These are phyloP conservation scores for Podarcis cretensis DNA, from an alignment of 2,113 vertebrate genomes.

Conservation along the genomic window DNA sequence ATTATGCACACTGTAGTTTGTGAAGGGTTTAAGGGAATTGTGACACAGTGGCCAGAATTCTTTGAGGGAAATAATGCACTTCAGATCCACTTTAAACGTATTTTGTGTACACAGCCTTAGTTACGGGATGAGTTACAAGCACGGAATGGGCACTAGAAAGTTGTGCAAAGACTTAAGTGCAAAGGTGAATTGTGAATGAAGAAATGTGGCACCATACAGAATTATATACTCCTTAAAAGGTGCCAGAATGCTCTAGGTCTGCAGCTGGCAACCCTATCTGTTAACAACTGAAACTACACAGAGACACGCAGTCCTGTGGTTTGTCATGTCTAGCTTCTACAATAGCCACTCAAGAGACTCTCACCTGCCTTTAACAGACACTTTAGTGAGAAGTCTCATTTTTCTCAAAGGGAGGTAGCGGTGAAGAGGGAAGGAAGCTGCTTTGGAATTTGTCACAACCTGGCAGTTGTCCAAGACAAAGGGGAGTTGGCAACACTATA, in stretches of 20 bases:
- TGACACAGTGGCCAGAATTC: too few relatives aligned
- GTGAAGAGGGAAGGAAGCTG: neutral
- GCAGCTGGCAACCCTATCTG: neutral
- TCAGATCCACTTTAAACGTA: too few relatives aligned
- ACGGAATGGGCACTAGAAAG: neutral
- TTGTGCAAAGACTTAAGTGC: too few relatives aligned
- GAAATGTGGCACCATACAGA: neutral
- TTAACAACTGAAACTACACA: neutral
- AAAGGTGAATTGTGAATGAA: too few relatives aligned
- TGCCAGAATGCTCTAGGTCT: neutral
- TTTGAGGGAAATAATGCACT: too few relatives aligned
- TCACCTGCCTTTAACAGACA: neutral
- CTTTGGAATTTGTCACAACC: neutral
- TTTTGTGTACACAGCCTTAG: neutral
- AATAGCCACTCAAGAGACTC: neutral
- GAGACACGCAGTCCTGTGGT: neutral
- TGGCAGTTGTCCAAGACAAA: neutral
- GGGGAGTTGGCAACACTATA: neutral
- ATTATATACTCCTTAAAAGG: neutral
- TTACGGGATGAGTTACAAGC: neutral
- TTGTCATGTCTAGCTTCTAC: neutral
- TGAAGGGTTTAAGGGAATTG: too few relatives aligned
- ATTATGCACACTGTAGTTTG: too few relatives aligned
- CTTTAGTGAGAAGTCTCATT: neutral
- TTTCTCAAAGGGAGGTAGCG: neutral